A percentile compares a stretch with the other conserved stretches of the same genome.
Conservation (phyloP, 2,797 vertebrate genomes). For the Mionectes olivaceus region DNA sequence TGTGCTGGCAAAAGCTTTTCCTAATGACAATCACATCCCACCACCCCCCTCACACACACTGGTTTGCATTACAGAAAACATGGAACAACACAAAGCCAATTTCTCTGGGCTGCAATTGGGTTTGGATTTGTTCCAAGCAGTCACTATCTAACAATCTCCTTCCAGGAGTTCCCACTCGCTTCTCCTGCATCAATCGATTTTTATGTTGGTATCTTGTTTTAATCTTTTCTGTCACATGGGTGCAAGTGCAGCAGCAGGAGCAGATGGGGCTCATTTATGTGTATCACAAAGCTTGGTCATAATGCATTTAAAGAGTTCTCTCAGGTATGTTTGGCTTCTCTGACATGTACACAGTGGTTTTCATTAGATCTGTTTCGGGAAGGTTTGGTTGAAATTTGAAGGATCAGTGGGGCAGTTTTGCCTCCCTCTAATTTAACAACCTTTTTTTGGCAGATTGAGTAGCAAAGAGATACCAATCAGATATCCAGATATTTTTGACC, state of each 20-base stretch:
- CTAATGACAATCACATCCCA: conserved; percentile 53
- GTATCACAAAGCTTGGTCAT: neutral
- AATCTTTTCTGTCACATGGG: conserved; percentile 15
- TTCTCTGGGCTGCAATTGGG: conserved; percentile 6
- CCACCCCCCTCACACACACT: neutral
- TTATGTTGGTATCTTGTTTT: conserved; percentile 33
- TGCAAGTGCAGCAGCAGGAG: neutral
- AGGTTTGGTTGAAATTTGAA: neutral
- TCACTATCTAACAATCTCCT: conserved; percentile 50
- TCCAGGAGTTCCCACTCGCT: conserved; percentile 23
- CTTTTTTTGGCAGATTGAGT: neutral
- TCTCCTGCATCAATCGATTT: conserved; percentile 4
- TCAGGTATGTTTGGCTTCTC: neutral
- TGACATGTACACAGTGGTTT: neutral
- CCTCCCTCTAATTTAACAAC: neutral
- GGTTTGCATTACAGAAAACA: conserved; percentile 65
- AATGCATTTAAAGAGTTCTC: neutral
- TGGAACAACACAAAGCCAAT: neutral
- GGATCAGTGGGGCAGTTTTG: neutral
- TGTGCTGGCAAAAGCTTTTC: conserved; percentile 56
- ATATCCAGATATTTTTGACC: neutral
- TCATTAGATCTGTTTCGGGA: neutral
- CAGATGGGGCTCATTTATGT: conserved; percentile 1
- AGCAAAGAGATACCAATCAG: neutral
- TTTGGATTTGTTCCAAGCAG: conserved; percentile 39